phyloP scores from a whole-genome alignment of 2,888 invertebrate species.

The Oxytorus armatus region DNA sequence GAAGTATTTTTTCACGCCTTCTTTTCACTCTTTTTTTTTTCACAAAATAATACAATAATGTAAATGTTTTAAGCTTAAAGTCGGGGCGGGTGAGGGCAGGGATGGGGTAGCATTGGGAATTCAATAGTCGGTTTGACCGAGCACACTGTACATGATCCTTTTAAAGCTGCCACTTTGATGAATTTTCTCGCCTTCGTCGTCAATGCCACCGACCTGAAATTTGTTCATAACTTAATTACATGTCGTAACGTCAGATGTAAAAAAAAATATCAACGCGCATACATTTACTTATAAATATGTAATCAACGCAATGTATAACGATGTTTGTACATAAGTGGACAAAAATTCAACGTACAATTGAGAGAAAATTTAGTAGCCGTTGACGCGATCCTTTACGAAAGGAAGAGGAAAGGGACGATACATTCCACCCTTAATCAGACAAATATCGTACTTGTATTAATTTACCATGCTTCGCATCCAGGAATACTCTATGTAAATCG shows the following conservation, averaged over 20 bases:
- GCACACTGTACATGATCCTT: constrained; percentile 95
- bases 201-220: constrained; percentile 88
- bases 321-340: constrained; percentile 57
- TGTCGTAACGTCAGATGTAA: background rate
- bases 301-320: constrained; percentile 14
- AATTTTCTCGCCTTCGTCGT: constrained; percentile 91
- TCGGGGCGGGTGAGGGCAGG: constrained; percentile 54
- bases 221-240: constrained; percentile 14
- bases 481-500: constrained; percentile 41
- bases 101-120: constrained; percentile 63
- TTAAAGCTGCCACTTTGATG: constrained; percentile 97
- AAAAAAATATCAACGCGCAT: constrained; percentile 20
- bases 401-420: constrained; percentile 81
- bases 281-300: constrained; percentile 4
- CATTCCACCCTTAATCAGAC: constrained; percentile 81
- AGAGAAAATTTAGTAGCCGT: constrained; percentile 79
- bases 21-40: constrained; percentile 49
- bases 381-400: constrained; percentile 82
- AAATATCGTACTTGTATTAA: constrained; percentile 71
- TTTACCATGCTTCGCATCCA: constrained; percentile 66
- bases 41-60: constrained; percentile 74
- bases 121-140: constrained; percentile 90
- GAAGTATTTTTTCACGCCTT: constrained; percentile 59
- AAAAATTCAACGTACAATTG: constrained; percentile 76
- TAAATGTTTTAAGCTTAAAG: constrained; percentile 75